A percentile compares a stretch with the other conserved stretches of the same genome.
These are phyloP conservation scores for Chloromyia formosa DNA, from an alignment of 2,888 invertebrate species.

Conservation along the genomic window DNA sequence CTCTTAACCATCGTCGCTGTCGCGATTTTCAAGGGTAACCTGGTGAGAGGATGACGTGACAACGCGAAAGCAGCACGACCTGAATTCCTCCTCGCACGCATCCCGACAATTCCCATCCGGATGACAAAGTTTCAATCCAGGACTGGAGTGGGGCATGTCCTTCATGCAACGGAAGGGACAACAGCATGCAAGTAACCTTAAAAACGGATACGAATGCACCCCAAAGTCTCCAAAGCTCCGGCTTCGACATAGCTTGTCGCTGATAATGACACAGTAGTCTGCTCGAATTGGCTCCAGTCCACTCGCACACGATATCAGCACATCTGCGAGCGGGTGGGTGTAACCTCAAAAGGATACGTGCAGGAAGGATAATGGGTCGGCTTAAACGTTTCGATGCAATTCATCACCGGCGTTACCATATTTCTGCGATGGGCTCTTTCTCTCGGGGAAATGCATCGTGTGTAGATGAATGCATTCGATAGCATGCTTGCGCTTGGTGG, in stretches of 20 bases:
- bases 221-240: not conserved
- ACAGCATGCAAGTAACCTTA: conserved; percentile 24
- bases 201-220: conserved; percentile 17
- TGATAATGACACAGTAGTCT: not conserved
- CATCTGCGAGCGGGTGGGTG: not conserved
- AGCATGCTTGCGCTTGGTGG: not conserved
- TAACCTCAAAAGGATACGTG: conserved; percentile 16
- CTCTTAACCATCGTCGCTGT: conserved; percentile 23
- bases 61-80: conserved; percentile 31
- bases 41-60: conserved; percentile 24
- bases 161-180: conserved; percentile 12
- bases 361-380: conserved; percentile 29
- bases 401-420: conserved; percentile 8
- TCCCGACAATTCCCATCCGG: not conserved
- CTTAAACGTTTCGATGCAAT: conserved; percentile 37
- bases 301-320: not conserved
- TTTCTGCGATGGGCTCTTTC: not conserved
- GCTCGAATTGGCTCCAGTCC: not conserved
- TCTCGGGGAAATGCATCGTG: conserved; percentile 10
- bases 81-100: conserved; percentile 20
- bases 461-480: conserved; percentile 18
- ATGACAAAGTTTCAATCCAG: not conserved
- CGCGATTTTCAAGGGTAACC: conserved; percentile 28
- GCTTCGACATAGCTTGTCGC: not conserved
- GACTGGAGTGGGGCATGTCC: not conserved